Conservation (phyloP, 2,888 invertebrate species). For the Micropterix aruncella region DNA sequence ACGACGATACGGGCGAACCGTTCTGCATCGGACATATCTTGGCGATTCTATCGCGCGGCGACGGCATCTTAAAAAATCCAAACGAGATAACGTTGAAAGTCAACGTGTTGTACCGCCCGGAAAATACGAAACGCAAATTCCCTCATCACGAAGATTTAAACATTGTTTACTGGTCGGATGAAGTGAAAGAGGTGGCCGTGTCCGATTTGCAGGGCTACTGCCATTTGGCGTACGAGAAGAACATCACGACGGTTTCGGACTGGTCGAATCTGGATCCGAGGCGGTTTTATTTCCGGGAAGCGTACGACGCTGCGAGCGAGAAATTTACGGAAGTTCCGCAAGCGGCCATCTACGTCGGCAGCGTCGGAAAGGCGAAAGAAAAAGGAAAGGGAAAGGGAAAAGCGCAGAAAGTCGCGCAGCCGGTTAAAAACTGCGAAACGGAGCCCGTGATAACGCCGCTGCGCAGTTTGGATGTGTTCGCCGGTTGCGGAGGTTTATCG, state of each 20-base stretch:
- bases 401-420: constrained; percentile 24
- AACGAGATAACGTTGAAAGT: constrained; percentile 50
- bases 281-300: constrained; percentile 60
- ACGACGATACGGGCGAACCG: constrained; percentile 57
- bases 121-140: constrained; percentile 51
- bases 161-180: constrained; percentile 63
- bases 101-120: constrained; percentile 58
- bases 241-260: constrained; percentile 33
- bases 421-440: constrained; percentile 15
- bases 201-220: constrained; percentile 54
- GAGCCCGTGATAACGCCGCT: constrained; percentile 35
- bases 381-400: constrained; percentile 57
- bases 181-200: constrained; percentile 48
- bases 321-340: constrained; percentile 47
- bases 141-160: constrained; percentile 55
- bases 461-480: constrained; percentile 65
- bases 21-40: constrained; percentile 60
- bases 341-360: constrained; percentile 41
- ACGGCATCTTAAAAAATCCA: constrained; percentile 33
- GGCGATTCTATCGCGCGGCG: constrained; percentile 41
- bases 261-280: constrained; percentile 51
- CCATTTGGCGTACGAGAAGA: constrained; percentile 48
- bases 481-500: constrained; percentile 75
- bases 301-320: constrained; percentile 42
- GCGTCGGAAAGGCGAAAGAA: constrained; percentile 45